These are phyloP conservation scores for Lates japonicus DNA, from an alignment of 2,797 vertebrate genomes.

Conservation along the genomic window DNA sequence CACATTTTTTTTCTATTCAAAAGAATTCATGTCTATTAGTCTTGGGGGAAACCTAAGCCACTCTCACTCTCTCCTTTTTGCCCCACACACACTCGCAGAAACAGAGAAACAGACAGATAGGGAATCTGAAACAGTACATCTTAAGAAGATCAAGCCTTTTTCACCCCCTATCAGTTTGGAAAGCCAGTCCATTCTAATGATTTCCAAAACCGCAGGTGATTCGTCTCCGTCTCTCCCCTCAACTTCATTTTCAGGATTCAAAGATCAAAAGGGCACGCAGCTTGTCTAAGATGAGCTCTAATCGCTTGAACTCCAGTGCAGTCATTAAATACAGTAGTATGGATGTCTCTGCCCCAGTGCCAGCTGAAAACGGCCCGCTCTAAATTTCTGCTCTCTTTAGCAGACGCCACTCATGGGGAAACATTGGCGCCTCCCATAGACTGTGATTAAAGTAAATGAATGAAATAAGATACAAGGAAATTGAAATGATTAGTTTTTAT, in stretches of 20 bases:
- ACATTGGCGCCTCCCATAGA: conserved; percentile 79
- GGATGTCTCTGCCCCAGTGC: conserved; percentile 72
- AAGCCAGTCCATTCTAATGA: conserved; percentile 66
- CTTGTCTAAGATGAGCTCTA: conserved; percentile 77
- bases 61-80: conserved; percentile 19
- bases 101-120: conserved; percentile 51
- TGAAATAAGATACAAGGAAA: conserved; percentile 88
- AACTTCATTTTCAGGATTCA: conserved; percentile 76
- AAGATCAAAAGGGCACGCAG: conserved; percentile 77
- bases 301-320: conserved; percentile 69
- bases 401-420: conserved; percentile 78
- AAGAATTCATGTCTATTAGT: conserved; percentile 50
- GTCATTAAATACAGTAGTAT: conserved; percentile 78
- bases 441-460: conserved; percentile 85
- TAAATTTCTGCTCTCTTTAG: conserved; percentile 74
- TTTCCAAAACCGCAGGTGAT: conserved; percentile 81
- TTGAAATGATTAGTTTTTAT: conserved; percentile 86
- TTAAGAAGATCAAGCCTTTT: conserved; percentile 78
- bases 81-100: conserved; percentile 35
- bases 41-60: conserved; percentile 49
- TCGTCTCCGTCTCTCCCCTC: conserved; percentile 72
- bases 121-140: conserved; percentile 47
- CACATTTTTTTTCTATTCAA: conserved; percentile 48
- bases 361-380: conserved; percentile 60
- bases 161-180: conserved; percentile 79